Percentiles rank a stretch among this genome's conserved stretches.
Conservation (phyloP, 1,140 invertebrate genomes). For the Plutomurus gul region DNA sequence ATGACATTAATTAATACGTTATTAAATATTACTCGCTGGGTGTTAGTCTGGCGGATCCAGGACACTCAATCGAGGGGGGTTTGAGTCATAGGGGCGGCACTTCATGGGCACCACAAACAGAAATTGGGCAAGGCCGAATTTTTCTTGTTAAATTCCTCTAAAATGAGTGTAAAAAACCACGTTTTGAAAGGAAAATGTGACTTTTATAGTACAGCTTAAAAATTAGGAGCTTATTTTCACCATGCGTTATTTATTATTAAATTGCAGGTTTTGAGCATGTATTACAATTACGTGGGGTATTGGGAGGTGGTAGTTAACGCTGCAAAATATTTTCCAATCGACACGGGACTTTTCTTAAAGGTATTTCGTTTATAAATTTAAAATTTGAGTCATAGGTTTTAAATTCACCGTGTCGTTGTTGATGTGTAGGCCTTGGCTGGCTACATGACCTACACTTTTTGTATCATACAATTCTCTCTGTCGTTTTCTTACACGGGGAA, state of each 20-base stretch:
- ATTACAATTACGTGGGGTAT: constrained; percentile 32
- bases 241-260: background rate
- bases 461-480: background rate
- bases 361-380: background rate
- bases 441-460: background rate
- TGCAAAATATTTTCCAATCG: constrained; percentile 20
- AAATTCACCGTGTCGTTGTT: background rate
- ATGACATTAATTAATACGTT: background rate
- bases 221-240: too few relatives aligned
- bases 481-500: background rate
- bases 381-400: background rate
- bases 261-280: constrained; percentile 31
- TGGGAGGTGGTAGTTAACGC: constrained; percentile 29
- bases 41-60: too few relatives aligned
- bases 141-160: too few relatives aligned
- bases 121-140: too few relatives aligned
- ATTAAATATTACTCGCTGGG: too few relatives aligned
- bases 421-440: background rate
- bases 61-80: too few relatives aligned
- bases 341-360: background rate
- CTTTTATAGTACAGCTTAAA: too few relatives aligned
- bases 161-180: too few relatives aligned
- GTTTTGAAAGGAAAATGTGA: too few relatives aligned
- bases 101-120: too few relatives aligned
- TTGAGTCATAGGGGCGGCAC: too few relatives aligned